These are phyloP conservation scores for Drosophila subsilvestris DNA, from an alignment of 2,888 invertebrate genomes.

Conservation along the genomic window DNA sequence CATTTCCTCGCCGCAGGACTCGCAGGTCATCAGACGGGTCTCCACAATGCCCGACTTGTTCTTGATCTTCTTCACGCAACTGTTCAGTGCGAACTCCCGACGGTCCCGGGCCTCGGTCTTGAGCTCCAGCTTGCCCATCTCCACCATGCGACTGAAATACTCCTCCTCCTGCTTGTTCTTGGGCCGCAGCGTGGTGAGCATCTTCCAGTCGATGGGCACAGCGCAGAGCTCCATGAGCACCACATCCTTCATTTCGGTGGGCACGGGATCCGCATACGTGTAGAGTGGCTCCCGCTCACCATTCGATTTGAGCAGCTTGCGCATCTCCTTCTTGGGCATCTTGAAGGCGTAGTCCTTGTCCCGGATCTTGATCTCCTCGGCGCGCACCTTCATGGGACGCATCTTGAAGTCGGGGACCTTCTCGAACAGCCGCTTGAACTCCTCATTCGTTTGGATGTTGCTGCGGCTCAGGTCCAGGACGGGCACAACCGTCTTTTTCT, in stretches of 20 bases:
- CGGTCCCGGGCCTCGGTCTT: conserved; percentile 90
- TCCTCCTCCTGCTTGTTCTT: conserved; percentile 93
- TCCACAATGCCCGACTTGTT: conserved; percentile 93
- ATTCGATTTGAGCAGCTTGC: conserved; percentile 83
- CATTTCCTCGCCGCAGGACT: conserved; percentile 93
- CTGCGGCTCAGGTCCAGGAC: conserved; percentile 93
- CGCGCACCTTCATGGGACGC: conserved; percentile 92
- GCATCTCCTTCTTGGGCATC: conserved; percentile 89
- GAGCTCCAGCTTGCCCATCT: conserved; percentile 91
- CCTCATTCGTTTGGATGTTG: conserved; percentile 91
- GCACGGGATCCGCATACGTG: conserved; percentile 90
- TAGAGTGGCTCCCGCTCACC: conserved; percentile 82
- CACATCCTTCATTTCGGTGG: conserved; percentile 89
- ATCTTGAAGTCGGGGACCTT: conserved; percentile 96
- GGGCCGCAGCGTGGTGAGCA: conserved; percentile 94
- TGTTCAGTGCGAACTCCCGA: conserved; percentile 87
- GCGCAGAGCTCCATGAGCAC: conserved; percentile 88
- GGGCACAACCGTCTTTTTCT: conserved; percentile 93
- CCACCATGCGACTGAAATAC: conserved; percentile 93
- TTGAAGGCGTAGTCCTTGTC: conserved; percentile 91
- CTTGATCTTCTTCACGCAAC: conserved; percentile 90
- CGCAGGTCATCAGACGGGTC: conserved; percentile 89
- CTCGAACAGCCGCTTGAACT: conserved; percentile 92
- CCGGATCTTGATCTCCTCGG: conserved; percentile 91
- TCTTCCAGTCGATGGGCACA: conserved; percentile 96